These are phyloP conservation scores for Heliconius hortense DNA, from an alignment of 2,888 invertebrate species.

Conservation along the genomic window DNA sequence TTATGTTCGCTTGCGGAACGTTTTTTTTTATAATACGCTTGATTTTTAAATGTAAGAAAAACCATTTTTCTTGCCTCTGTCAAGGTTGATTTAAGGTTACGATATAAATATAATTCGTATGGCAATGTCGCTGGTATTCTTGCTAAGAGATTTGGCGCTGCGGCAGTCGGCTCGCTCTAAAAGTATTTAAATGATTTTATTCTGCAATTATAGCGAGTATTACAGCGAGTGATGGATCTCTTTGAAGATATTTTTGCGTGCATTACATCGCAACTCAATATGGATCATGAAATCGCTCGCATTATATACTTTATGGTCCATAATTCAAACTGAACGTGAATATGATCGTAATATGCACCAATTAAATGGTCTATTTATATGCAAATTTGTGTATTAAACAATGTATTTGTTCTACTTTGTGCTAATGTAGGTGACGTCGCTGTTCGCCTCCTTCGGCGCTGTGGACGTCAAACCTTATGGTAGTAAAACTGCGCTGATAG, in stretches of 20 bases:
- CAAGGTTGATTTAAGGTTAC: conserved; percentile 81
- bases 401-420: conserved; percentile 36
- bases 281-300: conserved; percentile 8
- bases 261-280: conserved; percentile 13
- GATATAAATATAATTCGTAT: conserved; percentile 67
- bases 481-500: conserved; percentile 80
- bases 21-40: conserved; percentile 63
- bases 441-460: conserved; percentile 82
- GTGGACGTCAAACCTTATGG: conserved; percentile 84
- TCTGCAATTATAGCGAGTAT: conserved; percentile 9
- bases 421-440: conserved; percentile 74
- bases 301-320: conserved; percentile 21
- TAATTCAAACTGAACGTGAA: conserved; percentile 22
- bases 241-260: conserved; percentile 23
- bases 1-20: conserved; percentile 66
- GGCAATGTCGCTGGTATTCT: conserved; percentile 53
- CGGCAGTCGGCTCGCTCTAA: conserved; percentile 3
- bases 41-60: conserved; percentile 64
- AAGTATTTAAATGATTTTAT: conserved; percentile 19
- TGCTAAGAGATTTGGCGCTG: conserved; percentile 27
- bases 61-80: conserved; percentile 76
- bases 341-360: conserved; percentile 20
- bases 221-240: conserved; percentile 7
- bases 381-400: conserved; percentile 12
- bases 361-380: conserved; percentile 21